These are phyloP conservation scores for Doryteuthis pealeii DNA, from an alignment of 1,140 invertebrate genomes.

Conservation along the genomic window DNA sequence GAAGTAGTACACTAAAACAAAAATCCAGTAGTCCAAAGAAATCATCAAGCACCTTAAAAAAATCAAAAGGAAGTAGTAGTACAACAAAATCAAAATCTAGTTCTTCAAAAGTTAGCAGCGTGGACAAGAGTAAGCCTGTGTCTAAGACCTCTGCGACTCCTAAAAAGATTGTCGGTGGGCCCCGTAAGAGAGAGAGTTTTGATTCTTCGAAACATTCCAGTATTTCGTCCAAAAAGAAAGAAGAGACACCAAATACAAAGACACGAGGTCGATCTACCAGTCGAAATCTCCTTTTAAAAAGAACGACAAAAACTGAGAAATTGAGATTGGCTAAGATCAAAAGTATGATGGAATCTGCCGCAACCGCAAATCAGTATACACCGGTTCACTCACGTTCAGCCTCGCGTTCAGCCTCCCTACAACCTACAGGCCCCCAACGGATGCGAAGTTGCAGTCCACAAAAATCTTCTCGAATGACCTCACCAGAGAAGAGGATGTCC, in stretches of 20 bases:
- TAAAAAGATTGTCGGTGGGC: neutral
- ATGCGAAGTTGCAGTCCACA: neutral
- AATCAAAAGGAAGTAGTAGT: neutral
- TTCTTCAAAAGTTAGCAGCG: neutral
- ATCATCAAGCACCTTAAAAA: neutral
- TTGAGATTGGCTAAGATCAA: neutral
- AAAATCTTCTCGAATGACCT: neutral
- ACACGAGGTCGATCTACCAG: neutral
- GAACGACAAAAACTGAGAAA: slow-evolving; percentile 3
- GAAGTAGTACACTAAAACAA: neutral
- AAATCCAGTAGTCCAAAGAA: neutral
- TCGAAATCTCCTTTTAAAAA: neutral
- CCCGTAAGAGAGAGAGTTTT: neutral
- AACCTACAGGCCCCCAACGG: neutral
- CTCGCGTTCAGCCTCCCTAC: too few relatives aligned
- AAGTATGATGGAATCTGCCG: neutral
- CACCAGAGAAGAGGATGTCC: neutral
- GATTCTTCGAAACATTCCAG: neutral
- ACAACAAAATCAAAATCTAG: neutral
- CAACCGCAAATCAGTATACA: neutral
- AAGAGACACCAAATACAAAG: neutral
- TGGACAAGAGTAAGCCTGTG: neutral
- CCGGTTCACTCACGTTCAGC: neutral
- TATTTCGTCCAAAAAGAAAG: neutral
- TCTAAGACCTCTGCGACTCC: neutral